Evolutionary conservation across 2,888 invertebrate species (phyloP), one percentile per base, ranked within the genome.

Genomic region (Strigamia transsilvanica): DNA sequence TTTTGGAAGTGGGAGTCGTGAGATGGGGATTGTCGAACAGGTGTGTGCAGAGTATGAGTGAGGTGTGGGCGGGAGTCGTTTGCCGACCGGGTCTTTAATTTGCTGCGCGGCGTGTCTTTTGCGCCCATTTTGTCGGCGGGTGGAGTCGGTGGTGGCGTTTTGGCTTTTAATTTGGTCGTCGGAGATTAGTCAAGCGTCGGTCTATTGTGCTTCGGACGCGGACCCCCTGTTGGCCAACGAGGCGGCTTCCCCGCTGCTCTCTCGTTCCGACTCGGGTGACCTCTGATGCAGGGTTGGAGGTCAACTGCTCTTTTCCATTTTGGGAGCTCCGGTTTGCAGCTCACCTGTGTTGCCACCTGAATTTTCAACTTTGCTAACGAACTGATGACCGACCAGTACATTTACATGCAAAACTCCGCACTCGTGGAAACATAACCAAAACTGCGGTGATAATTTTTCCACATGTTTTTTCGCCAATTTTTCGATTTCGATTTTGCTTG

Each of bases 111-210:
- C 73, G 73, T 73, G 73, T 73, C 73, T 73, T 73, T 73, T 73
- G 73, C 56, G 56, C 73, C 73, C 73, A 73, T 73, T 73, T 73
- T 73, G 73, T 73, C 73, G 73, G 73, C 32, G 73, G 73, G 73
- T 73, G 73, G 73, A 73, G 73, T 73, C 73, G 73, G 73, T 73
- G 73, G 73, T 73, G 73, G 73, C 73, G 73, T 73, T 73, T 73
- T 73, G 73, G 73, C 73, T 73, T 73, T 73, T 73, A 73, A 73
- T 73, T 73, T 73, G 73, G 27, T 73, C 32, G 73, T 23, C 73
- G 73, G 73, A 73, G 73, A 73, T 73, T 73, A 73, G 73, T 73
- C 73, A 73, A 32, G 73, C 73, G 73, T 73, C 73, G 73, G 73
- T 73, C 73, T 73, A 73, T 73, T 73, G 73, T 73, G 73, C 73